These are phyloP conservation scores for Chrysomela aeneicollis DNA, from an alignment of 2,888 invertebrate genomes.

Conservation along the genomic window DNA sequence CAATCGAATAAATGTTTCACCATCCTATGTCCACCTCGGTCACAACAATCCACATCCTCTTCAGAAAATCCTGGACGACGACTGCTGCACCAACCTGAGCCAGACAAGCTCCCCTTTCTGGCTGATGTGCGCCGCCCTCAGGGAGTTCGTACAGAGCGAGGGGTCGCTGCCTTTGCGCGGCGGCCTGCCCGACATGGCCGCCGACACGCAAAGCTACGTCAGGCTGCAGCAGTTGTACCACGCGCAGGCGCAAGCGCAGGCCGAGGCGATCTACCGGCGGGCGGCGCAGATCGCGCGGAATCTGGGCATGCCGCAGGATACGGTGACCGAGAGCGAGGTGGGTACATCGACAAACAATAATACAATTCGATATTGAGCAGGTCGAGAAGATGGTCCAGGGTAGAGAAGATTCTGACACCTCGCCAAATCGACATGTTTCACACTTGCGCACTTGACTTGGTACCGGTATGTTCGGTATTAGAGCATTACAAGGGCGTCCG, in stretches of 20 bases:
- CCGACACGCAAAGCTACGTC: slow-evolving; percentile 91
- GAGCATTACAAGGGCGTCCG: too few species aligned
- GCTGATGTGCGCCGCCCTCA: slow-evolving; percentile 89
- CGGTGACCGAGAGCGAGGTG: slow-evolving; percentile 77
- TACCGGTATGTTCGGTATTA: too few species aligned
- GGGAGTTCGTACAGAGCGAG: slow-evolving; percentile 83
- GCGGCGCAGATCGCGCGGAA: slow-evolving; percentile 82
- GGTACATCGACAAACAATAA: slow-evolving; percentile 10
- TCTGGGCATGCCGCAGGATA: slow-evolving; percentile 76
- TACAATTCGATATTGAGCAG: too few species aligned
- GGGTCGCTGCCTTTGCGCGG: slow-evolving; percentile 88
- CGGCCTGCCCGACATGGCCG: slow-evolving; percentile 94
- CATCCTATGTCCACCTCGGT: too few species aligned
- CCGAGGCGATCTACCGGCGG: slow-evolving; percentile 80
- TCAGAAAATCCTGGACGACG: slow-evolving; percentile 75
- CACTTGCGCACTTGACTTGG: too few species aligned
- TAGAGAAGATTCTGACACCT: too few species aligned
- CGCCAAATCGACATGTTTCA: too few species aligned
- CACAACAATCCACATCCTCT: too few species aligned
- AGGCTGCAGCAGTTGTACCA: slow-evolving; percentile 88
- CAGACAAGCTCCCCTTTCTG: slow-evolving; percentile 86
- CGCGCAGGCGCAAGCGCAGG: slow-evolving; percentile 83
- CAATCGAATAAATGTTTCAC: too few species aligned
- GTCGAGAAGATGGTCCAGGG: too few species aligned
- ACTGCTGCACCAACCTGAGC: slow-evolving; percentile 79